phyloP scores from a whole-genome alignment of 1,140 invertebrate species.

The Calycopis cecrops region DNA sequence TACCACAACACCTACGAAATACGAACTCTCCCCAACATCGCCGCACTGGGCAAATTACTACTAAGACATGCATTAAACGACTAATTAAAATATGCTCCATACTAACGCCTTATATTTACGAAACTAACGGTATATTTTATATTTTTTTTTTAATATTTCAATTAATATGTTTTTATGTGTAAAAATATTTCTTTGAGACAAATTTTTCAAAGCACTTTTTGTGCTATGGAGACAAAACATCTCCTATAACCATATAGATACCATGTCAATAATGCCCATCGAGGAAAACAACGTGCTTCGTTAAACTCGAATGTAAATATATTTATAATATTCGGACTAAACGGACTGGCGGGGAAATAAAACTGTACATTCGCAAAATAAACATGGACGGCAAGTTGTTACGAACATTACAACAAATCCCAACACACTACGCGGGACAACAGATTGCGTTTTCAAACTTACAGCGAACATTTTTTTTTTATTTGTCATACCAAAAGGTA shows the following conservation, averaged over 20 bases:
- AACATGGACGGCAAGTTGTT: constrained; percentile 55
- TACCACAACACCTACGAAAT: constrained; percentile 35
- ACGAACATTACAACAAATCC: constrained; percentile 21
- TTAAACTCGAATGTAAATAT: constrained; percentile 15
- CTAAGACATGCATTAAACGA: constrained; percentile 68
- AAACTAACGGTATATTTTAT: constrained; percentile 67
- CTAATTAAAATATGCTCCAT: constrained; percentile 69
- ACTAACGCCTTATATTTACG: constrained; percentile 61
- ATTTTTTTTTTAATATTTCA: constrained; percentile 44
- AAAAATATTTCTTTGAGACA: constrained; percentile 68
- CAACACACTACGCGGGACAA: background rate
- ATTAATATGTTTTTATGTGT: constrained; percentile 60
- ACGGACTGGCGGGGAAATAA: constrained; percentile 25
- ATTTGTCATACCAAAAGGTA: constrained; percentile 9
- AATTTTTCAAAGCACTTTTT: constrained; percentile 50
- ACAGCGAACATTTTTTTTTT: constrained; percentile 6
- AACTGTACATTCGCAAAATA: constrained; percentile 45
- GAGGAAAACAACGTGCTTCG: constrained; percentile 19
- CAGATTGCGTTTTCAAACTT: constrained; percentile 4
- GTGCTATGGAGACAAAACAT: constrained; percentile 36
- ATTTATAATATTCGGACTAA: constrained; percentile 14
- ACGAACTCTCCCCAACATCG: constrained; percentile 34
- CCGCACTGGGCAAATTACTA: constrained; percentile 50
- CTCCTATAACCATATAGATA: constrained; percentile 31
- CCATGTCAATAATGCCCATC: constrained; percentile 57